Base-by-base conservation (phyloP, 1,140 invertebrate genomes). In the Pygmarrhopalites habei region DNA sequence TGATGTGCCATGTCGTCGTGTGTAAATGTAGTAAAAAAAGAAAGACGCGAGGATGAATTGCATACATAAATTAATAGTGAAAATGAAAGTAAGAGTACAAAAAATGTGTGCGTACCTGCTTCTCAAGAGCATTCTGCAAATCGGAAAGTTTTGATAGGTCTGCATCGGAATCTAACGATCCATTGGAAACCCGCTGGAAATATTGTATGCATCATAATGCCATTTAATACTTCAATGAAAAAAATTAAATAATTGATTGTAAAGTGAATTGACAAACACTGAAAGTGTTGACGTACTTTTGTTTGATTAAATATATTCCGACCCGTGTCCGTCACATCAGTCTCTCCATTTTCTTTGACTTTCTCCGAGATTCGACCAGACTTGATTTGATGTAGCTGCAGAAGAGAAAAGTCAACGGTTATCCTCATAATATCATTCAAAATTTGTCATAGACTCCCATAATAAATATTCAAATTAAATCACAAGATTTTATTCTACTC, bases 81-180 rank as follows among this genome's bases (percentile, higher is more conserved):
- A n/a, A n/a, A n/a, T n/a, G n/a, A n/a, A n/a, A n/a, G n/a, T n/a
- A n/a, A n/a, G n/a, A n/a, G n/a, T n/a, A n/a, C n/a, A n/a, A n/a
- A n/a, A n/a, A n/a, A n/a, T n/a, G n/a, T n/a, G n/a, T 2, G 44
- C 35, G 32, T 81, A 89, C 87, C 83, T 95, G 91, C 77, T 94
- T 93, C 74, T 94, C 90, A 72, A 95, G 82, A 69, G 89, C 88
- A 73, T 86, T 83, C 81, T 94, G 90, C 68, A 93, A 83, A 76
- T 95, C 90, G 72, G 85, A 81, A 64, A 89, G 82, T 74, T 85
- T 81, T 56, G 83, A 81, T 60, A 85, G 80, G 58, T 82, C 81
- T 5, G 81, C 79, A 66, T 85, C 82, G 65, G 80, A 80, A 69
- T 85, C 83, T 67, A 78, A 77, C 39, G 79, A 79, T 67, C 84